A percentile compares a stretch with the other conserved stretches of the same genome.
Evolutionary conservation across 64 coral and sea anemone species (phyloP).

Genomic region (Hydrozoanthus tunicans): DNA sequence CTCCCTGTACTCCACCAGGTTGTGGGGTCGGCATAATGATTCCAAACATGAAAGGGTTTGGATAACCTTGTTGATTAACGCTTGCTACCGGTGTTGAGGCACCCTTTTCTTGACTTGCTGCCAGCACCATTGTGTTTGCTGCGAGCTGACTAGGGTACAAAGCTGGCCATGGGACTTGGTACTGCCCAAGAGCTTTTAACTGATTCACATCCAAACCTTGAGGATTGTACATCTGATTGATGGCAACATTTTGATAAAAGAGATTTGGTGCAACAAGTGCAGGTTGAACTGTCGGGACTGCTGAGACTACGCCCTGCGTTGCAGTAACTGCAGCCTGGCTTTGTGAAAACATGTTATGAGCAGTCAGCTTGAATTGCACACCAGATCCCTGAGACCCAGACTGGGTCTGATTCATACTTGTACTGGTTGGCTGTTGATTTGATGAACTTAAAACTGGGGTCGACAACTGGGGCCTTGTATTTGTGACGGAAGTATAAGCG

Average conservation of each 20-base stretch:
- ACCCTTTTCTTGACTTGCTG: constrained; percentile 36
- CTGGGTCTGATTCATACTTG: not conserved
- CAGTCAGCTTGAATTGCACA: not conserved
- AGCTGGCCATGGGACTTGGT: constrained; percentile 40
- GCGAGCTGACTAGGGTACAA: constrained; percentile 41
- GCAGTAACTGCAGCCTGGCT: constrained; percentile 4
- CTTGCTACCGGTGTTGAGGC: not conserved
- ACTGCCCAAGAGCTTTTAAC: constrained; percentile 50
- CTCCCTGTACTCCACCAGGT: not conserved
- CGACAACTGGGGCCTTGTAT: constrained; percentile 9
- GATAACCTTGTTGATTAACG: constrained; percentile 24
- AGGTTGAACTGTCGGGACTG: constrained; percentile 23
- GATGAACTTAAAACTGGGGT: not conserved
- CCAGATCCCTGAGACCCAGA: constrained; percentile 11
- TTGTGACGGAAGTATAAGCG: not conserved
- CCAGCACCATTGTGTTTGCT: constrained; percentile 41
- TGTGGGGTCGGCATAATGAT: constrained; percentile 53
- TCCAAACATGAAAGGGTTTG: constrained; percentile 57
- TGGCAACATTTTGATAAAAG: constrained; percentile 39
- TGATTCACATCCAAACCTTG: constrained; percentile 44
- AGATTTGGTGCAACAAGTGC: constrained; percentile 32
- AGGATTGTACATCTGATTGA: constrained; percentile 45
- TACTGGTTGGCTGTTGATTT: constrained; percentile 17
- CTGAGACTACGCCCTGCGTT: not conserved
- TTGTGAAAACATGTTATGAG: constrained; percentile 17